These are phyloP conservation scores for Distichodus sexfasciatus DNA, from an alignment of 2,797 vertebrate genomes.

Conservation along the genomic window DNA sequence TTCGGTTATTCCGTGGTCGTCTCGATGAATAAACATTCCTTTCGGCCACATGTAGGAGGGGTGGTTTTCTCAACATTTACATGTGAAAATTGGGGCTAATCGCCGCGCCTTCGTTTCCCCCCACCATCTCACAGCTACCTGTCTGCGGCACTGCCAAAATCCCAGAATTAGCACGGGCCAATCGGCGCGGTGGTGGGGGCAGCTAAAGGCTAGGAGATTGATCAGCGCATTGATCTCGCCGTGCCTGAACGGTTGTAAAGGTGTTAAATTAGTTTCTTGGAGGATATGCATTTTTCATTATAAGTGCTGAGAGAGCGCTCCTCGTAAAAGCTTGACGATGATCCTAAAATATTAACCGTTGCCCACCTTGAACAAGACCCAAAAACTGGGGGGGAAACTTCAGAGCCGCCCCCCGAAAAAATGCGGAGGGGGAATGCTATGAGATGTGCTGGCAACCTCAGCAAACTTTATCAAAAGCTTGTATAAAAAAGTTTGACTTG, in stretches of 20 bases:
- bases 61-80: slow-evolving; percentile 73
- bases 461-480: not conserved
- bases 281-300: slow-evolving; percentile 76
- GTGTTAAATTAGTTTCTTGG: slow-evolving; percentile 78
- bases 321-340: slow-evolving; percentile 55
- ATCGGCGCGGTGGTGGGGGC: too few relatives aligned
- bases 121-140: not conserved
- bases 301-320: slow-evolving; percentile 57
- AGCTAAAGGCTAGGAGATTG: slow-evolving; percentile 73
- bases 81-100: slow-evolving; percentile 43
- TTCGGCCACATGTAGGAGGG: slow-evolving; percentile 66
- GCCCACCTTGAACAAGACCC: slow-evolving; percentile 19
- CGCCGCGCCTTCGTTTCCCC: not conserved
- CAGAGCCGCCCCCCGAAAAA: slow-evolving; percentile 7
- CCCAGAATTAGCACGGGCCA: too few relatives aligned
- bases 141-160: too few relatives aligned
- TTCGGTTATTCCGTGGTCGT: too few relatives aligned
- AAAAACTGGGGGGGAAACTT: slow-evolving; percentile 8
- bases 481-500: not conserved
- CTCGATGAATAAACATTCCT: slow-evolving; percentile 77
- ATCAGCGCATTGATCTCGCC: slow-evolving; percentile 75
- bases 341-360: slow-evolving; percentile 62
- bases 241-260: slow-evolving; percentile 73
- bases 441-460: not conserved
- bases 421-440: not conserved